A percentile compares a stretch with the other conserved stretches of the same genome.
phyloP scores from a whole-genome alignment of 2,113 vertebrate species.

The Dicrurus megarhynchus region DNA sequence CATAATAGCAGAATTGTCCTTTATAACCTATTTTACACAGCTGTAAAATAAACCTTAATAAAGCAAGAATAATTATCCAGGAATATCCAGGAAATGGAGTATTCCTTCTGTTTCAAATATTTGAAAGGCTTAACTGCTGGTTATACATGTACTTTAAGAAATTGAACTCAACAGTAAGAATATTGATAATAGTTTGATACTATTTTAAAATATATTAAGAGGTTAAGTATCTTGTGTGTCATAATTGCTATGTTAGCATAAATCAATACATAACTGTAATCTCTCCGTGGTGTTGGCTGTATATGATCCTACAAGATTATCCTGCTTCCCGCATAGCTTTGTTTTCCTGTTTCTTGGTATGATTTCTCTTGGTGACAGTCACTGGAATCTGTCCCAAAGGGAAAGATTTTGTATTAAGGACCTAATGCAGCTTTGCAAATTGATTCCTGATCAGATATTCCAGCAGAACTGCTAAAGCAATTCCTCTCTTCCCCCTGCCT shows the following conservation, averaged over 20 bases:
- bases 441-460: not conserved
- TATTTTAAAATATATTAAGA: not conserved
- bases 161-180: not conserved
- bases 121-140: constrained; percentile 26
- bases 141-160: not conserved
- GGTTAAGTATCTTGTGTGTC: not conserved
- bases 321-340: not conserved
- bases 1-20: constrained; percentile 61
- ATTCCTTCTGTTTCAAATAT: constrained; percentile 3
- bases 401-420: not conserved
- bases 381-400: not conserved
- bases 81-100: constrained; percentile 8
- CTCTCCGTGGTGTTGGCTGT: not conserved
- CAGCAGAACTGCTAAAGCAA: not conserved
- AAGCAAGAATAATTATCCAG: constrained; percentile 62
- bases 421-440: not conserved
- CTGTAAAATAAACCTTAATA: constrained; percentile 72
- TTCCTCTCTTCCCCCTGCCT: not conserved
- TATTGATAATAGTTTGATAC: not conserved
- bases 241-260: not conserved
- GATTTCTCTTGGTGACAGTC: not conserved
- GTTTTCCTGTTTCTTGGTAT: not conserved
- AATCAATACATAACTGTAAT: not conserved
- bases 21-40: constrained; percentile 64
- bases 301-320: not conserved